Evolutionary conservation across 2,888 invertebrate species (phyloP).

Genomic region (Glyphotaelius pellucidus): DNA sequence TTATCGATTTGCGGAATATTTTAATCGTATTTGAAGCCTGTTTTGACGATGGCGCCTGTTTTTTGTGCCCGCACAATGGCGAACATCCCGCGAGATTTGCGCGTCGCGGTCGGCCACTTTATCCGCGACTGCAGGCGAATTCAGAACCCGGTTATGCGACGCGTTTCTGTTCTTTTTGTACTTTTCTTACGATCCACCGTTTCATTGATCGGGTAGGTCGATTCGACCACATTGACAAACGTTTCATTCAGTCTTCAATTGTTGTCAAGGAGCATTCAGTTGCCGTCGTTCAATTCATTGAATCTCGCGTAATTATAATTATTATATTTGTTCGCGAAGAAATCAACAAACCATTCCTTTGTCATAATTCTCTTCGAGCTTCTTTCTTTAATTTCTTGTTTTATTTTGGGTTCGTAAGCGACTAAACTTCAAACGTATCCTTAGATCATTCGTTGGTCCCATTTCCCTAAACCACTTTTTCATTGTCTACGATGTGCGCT

Average conservation of each 20-base stretch:
- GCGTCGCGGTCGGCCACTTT: slow-evolving; percentile 13
- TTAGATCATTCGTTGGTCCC: slow-evolving; percentile 15
- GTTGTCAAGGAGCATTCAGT: neutral
- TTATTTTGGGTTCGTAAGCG: neutral
- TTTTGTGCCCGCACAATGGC: slow-evolving; percentile 58
- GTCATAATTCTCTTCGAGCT: neutral
- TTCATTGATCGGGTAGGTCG: slow-evolving; percentile 61
- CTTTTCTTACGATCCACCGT: slow-evolving; percentile 54
- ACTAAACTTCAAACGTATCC: neutral
- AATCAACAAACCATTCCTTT: neutral
- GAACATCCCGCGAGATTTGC: slow-evolving; percentile 47
- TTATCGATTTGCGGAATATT: slow-evolving; percentile 59
- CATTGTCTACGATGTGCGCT: slow-evolving; percentile 61
- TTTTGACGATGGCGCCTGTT: slow-evolving; percentile 59
- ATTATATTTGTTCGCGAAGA: neutral
- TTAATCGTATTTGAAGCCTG: slow-evolving; percentile 54
- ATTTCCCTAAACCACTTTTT: slow-evolving; percentile 28
- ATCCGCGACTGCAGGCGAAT: neutral
- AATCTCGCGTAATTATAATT: neutral
- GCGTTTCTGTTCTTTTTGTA: slow-evolving; percentile 27
- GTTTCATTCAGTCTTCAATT: slow-evolving; percentile 62
- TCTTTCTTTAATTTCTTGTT: neutral
- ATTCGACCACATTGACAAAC: slow-evolving; percentile 54
- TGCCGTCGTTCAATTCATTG: neutral
- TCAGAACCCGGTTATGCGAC: slow-evolving; percentile 31